Evolutionary conservation across 2,888 invertebrate genomes (phyloP), one percentile per base, ranked within the genome.

Genomic region (Alcis repandata): DNA sequence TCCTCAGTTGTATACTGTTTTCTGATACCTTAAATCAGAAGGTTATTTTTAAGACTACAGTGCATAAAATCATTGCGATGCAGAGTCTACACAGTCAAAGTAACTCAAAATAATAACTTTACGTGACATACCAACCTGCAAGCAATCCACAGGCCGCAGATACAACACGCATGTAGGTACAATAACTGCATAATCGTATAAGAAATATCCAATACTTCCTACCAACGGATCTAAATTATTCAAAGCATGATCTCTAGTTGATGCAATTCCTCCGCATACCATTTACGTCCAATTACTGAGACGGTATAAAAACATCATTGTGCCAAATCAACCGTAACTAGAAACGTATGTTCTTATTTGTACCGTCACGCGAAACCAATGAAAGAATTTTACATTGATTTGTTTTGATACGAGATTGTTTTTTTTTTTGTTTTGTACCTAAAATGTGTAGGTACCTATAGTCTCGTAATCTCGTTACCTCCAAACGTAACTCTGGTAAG

Each of bases 211-310:
- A 19, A 33, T 3, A 32, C n/a, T 38, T 40, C 46, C 17, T 43
- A 32, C 22, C 46, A 33, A 43, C 48, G 52, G 53, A 58, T 58
- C 38, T 51, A 49, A 46, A 57, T 56, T 63, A 69, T 65, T 63
- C 63, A 58, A 41, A 43, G 59, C 51, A 70, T 67, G 60, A 43
- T 71, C 27, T 64, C 53, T 57, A 38, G 54, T 46, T 61, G 43
- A 67, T 70, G 48, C 61, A 43, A 67, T 63, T 51, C 41, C 27
- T 43, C 45, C 8, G 58, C 59, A 59, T 63, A 45, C 52, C 70
- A 76, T 78, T 77, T 74, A 75, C 73, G 72, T 73, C 70, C 75
- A 76, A 77, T 80, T 74, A 74, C 68, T 56, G 60, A 64, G 66
- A 70, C 41, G 45, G 45, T 52, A 73, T 60, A 80, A 79, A 77